Percentiles rank a stretch among this genome's conserved stretches.
phyloP scores from a whole-genome alignment of 2,113 vertebrate species.

The Poeciliopsis turrubarensis region DNA sequence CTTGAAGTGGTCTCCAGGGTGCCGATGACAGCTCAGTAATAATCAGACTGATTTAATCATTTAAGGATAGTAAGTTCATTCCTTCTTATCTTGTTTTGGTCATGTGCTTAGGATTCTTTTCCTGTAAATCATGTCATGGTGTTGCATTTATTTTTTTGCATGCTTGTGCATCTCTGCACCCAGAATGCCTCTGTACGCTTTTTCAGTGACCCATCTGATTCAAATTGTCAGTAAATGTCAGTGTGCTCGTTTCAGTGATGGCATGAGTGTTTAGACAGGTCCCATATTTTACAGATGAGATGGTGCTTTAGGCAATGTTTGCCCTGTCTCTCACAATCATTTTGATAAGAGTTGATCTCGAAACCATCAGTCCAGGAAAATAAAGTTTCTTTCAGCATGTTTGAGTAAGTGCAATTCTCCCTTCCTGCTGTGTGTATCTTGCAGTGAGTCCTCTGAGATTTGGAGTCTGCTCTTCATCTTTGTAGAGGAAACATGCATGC shows the following conservation, averaged over 20 bases:
- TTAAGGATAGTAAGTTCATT: background rate
- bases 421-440: conserved; percentile 11
- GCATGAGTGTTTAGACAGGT: background rate
- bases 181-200: background rate
- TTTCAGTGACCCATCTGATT: background rate
- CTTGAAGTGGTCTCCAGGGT: too few relatives aligned
- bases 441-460: background rate
- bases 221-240: conserved; percentile 9
- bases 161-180: background rate
- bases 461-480: background rate
- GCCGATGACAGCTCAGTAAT: background rate
- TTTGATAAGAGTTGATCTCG: background rate
- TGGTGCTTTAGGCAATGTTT: background rate
- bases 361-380: background rate
- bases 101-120: background rate
- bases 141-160: background rate
- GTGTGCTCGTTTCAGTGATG: conserved; percentile 2
- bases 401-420: conserved; percentile 6
- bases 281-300: background rate
- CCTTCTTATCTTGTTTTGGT: background rate
- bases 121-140: background rate
- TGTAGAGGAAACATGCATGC: background rate
- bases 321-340: background rate
- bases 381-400: background rate
- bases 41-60: background rate